Conservation (phyloP, 2,797 vertebrate species). For the Argya squamiceps region DNA sequence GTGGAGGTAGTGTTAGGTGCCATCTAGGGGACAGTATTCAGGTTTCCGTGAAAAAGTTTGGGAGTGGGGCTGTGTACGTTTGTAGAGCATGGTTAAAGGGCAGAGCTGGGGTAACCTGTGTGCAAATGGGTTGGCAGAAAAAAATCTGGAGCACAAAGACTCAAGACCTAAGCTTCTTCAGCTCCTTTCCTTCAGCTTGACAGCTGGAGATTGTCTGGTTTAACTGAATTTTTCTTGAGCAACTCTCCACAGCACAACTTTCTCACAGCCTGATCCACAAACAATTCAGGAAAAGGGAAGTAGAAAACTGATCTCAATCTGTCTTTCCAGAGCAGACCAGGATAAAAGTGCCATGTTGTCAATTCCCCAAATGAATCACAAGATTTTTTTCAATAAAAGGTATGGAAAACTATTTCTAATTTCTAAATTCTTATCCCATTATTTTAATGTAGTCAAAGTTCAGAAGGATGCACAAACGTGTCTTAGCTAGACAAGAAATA, state of each 20-base stretch:
- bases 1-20: not conserved
- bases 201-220: not conserved
- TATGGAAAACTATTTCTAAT: not conserved
- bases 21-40: not conserved
- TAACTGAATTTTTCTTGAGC: not conserved
- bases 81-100: not conserved
- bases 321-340: not conserved
- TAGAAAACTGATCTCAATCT: not conserved
- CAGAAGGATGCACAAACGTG: not conserved
- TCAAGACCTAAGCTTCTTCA: not conserved
- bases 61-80: fast-evolving
- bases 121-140: not conserved
- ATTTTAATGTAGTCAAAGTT: not conserved
- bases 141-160: fast-evolving
- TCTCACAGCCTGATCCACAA: not conserved
- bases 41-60: not conserved
- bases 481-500: not conserved
- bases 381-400: not conserved
- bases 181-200: not conserved
- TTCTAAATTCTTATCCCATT: not conserved
- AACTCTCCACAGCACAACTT: not conserved
- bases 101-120: not conserved
- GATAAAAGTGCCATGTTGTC: not conserved
- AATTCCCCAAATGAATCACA: not conserved
- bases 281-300: not conserved